phyloP scores from a whole-genome alignment of 2,888 invertebrate genomes.

The Erebia epiphron region DNA sequence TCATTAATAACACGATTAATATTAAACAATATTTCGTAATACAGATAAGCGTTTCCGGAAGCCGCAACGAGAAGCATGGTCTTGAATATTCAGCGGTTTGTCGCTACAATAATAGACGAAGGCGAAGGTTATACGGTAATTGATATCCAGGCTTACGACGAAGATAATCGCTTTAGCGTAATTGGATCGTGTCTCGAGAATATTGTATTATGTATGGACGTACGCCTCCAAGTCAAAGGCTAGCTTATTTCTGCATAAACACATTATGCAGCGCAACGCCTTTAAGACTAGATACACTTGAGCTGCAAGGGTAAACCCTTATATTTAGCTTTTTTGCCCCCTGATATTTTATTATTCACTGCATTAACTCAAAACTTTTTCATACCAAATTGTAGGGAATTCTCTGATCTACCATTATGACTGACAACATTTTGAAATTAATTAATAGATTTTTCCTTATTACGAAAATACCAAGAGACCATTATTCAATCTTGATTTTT shows the following conservation, averaged over 20 bases:
- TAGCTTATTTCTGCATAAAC: slow-evolving; percentile 8
- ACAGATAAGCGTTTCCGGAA: slow-evolving; percentile 9
- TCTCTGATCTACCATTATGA: no score
- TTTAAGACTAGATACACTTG: no score
- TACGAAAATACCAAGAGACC: no score
- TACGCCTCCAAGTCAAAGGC: slow-evolving; percentile 8
- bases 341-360: no score
- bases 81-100: slow-evolving; percentile 24
- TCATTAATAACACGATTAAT: no score
- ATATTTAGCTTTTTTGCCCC: no score
- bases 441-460: no score
- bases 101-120: slow-evolving; percentile 26
- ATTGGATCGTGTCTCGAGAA: slow-evolving; percentile 30
- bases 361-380: no score
- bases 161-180: slow-evolving; percentile 32
- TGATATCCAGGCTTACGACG: slow-evolving; percentile 29
- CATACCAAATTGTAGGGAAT: no score
- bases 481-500: no score
- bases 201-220: slow-evolving; percentile 19
- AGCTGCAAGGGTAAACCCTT: no score
- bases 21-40: not conserved
- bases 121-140: slow-evolving; percentile 27
- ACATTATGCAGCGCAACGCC: not conserved
- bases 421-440: no score
- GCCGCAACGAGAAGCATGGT: not conserved